These are phyloP conservation scores for Apis laboriosa DNA, from an alignment of 1,140 invertebrate species.

Conservation along the genomic window DNA sequence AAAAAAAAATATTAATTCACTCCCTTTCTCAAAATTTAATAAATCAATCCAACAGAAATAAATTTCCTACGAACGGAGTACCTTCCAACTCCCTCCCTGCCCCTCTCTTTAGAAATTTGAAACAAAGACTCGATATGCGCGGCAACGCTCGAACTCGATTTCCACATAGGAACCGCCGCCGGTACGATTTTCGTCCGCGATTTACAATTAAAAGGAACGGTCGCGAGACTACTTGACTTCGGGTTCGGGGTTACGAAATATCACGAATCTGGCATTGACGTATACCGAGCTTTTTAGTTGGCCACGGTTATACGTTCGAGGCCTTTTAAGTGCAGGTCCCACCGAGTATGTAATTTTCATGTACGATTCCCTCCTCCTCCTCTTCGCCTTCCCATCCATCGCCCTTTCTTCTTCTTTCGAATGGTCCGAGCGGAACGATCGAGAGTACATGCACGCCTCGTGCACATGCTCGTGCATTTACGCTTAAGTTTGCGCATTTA, in stretches of 20 bases:
- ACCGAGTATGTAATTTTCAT: constrained; percentile 67
- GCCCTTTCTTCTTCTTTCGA: constrained; percentile 48
- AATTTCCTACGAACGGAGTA: too few relatives aligned
- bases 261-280: constrained; percentile 61
- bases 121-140: background rate
- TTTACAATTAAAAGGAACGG: constrained; percentile 30
- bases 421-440: constrained; percentile 50
- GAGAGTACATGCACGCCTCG: constrained; percentile 44
- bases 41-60: too few relatives aligned
- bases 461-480: constrained; percentile 53
- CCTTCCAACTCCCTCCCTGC: too few relatives aligned
- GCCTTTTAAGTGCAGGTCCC: constrained; percentile 63
- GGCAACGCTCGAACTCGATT: background rate
- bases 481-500: constrained; percentile 47
- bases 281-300: constrained; percentile 62
- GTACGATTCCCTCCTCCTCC: constrained; percentile 53
- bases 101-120: too few relatives aligned
- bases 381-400: constrained; percentile 9
- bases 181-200: background rate
- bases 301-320: constrained; percentile 62
- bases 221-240: background rate
- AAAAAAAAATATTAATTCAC: too few relatives aligned
- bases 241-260: constrained; percentile 45
- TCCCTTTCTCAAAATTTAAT: too few relatives aligned
- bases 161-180: background rate